Evolutionary conservation across 2,113 vertebrate genomes (phyloP).

Genomic region (Clarias gariepinus): DNA sequence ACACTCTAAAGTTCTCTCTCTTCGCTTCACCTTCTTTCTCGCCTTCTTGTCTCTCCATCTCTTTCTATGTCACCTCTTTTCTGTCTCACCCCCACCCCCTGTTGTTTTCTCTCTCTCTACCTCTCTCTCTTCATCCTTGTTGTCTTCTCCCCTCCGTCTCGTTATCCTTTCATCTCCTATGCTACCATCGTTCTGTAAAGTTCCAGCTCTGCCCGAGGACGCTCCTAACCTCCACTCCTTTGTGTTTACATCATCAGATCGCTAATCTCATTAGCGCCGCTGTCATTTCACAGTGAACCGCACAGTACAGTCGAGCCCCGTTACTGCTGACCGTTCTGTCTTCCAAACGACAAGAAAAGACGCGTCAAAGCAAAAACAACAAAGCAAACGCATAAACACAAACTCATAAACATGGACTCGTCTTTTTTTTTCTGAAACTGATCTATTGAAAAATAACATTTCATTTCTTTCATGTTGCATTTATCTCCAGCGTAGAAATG

Average conservation of each 20-base stretch:
- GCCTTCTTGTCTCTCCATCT: neutral
- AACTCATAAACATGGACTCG: neutral
- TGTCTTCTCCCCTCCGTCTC: neutral
- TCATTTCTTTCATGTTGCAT: neutral
- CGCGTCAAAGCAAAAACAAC: neutral
- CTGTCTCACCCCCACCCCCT: neutral
- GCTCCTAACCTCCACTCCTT: constrained; percentile 16
- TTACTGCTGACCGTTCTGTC: constrained; percentile 33
- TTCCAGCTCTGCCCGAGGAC: constrained; percentile 29
- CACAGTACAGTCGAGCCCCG: constrained; percentile 12
- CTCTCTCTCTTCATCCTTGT: neutral
- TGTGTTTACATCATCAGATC: constrained; percentile 50
- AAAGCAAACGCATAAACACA: neutral
- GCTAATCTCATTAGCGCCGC: constrained; percentile 44
- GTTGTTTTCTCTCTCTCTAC: neutral
- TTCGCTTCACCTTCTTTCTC: neutral
- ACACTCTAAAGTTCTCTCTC: neutral
- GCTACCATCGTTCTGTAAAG: neutral
- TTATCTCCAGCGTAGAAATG: neutral
- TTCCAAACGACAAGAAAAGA: constrained; percentile 2
- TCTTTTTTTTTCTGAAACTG: neutral
- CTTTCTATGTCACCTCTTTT: neutral
- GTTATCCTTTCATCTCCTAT: neutral
- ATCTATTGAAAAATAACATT: constrained; percentile 20
- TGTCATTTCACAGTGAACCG: constrained; percentile 36